Conservation (phyloP, 2,113 vertebrate genomes). For the Erythrocercus mccallii region DNA sequence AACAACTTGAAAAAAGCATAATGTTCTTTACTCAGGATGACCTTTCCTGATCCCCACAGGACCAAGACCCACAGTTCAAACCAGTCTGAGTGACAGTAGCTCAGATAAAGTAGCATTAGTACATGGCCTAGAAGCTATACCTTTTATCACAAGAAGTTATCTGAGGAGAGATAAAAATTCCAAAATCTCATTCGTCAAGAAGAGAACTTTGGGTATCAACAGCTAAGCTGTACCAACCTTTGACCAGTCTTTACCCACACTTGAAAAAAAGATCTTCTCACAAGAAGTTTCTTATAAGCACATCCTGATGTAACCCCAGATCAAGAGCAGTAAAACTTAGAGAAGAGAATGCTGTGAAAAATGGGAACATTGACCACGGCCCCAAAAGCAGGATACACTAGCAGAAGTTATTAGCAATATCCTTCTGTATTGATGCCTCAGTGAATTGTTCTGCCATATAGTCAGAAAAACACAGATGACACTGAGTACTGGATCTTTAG, state of each 20-base stretch:
- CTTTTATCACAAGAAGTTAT: background rate
- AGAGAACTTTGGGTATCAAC: background rate
- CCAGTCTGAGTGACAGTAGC: background rate
- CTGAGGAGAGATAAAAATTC: background rate
- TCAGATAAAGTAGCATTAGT: background rate
- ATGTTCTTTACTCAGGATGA: background rate
- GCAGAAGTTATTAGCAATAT: background rate
- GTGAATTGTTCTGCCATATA: background rate
- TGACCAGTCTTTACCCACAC: background rate
- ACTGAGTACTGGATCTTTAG: background rate
- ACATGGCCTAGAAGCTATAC: background rate
- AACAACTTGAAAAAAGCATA: background rate
- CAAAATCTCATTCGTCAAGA: background rate
- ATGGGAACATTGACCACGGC: background rate
- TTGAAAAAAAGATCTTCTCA: background rate
- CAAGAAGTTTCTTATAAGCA: background rate
- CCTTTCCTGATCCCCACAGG: background rate
- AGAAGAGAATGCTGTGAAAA: background rate
- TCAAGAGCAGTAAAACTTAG: background rate
- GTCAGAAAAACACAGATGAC: background rate
- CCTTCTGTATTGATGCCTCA: background rate
- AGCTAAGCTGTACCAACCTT: background rate
- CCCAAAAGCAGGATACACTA: background rate
- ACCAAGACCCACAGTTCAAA: background rate
- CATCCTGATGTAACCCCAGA: background rate